Base-by-base conservation (phyloP, 2,888 invertebrate species). In the Julus scandinavius region DNA sequence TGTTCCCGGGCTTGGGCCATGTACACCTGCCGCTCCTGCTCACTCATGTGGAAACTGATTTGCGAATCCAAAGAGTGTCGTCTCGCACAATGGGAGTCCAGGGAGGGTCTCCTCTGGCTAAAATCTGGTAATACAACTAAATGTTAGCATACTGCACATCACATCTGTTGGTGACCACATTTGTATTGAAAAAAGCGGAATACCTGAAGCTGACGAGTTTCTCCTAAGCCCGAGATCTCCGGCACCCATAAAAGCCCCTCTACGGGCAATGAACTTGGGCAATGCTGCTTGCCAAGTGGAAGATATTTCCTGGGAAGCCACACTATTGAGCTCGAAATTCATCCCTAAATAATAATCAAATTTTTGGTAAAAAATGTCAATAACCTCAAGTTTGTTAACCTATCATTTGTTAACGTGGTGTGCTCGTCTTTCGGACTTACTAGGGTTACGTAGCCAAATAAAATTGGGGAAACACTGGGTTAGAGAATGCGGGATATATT, bases 281-380 rank as follows among this genome's bases (percentile, higher is more conserved):
- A 98, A 93, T 90, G 97, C 97, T 88, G 96, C 97, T 80, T 97
- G 97, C 97, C 97, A 98, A 0, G 97, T 96, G 0, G 98, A 97
- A 88, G 97, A 97, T 87, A 98, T 94, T 90, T 96, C 96, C 89
- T 96, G 96, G 88, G 95, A 96, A 13, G 93, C 94, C 86, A 95
- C 94, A 86, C 95, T 95, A 91, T 96, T 96, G 54, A 92, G 90
- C 86, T 93, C 93, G 90, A 93, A 91, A 90, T 92, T 92, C 92
- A 93, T 92, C 13, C 92, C 93, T 93, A 49, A 54, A 54, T 13
- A 90, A 89, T 29, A 87, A 80, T n/a, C 4, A 45, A 45, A 45
- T 7, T 29, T 29, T 29, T 29, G 29, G 1, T 29, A 29, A 29
- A 29, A 29, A 29, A 29, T 29, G 29, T 29, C 29, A 29, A 29